Base-by-base conservation (phyloP, 2,888 invertebrate species). In the Lucinisca nassula region DNA sequence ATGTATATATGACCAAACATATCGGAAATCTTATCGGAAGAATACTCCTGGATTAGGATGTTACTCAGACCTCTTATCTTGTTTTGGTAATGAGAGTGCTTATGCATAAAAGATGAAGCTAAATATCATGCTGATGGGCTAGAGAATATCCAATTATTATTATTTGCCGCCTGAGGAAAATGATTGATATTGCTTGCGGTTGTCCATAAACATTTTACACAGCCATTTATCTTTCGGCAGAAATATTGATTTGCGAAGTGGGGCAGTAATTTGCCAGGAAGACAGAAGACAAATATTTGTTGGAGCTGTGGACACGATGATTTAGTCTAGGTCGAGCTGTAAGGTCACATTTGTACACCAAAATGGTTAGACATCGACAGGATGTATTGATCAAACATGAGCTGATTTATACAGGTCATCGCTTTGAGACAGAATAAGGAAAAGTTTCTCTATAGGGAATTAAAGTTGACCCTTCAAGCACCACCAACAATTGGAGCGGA, bases 241-340 rank as follows among this genome's bases (percentile, higher is more conserved):
- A 14, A 67, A 32, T 67, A 67, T 67, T 67, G 67, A 67, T 67
- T 35, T 17, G 35, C 0, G 12, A 30, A 67, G 17, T 24, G 30
- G 35, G 67, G 21, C 67, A 30, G 67, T 67, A 67, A 67, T 67
- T 67, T 67, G 32, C 58, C 17, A 24, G 30, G 24, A 67, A 67
- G 67, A 67, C 67, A 35, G 35, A 67, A 67, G 21, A 67, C 67
- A 67, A 67, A 67, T 67, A 67, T 67, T 67, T 35, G 67, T 35
- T 35, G 67, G 21, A 67, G 10, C 67, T 67, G 35, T 17, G 35
- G 67, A 82, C 73, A 67, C 24, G 76, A 78, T 78, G 82, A 82
- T 82, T 77, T 37, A 77, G 77, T 58, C 40, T 35, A 32, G 73
- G 73, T 72, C 77, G 38, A 58, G 35, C 32, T 35, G 35, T 67